Percentiles rank a stretch among this genome's conserved stretches.
Conservation (phyloP, 2,113 vertebrate genomes). For the Halcyon malimbica region DNA sequence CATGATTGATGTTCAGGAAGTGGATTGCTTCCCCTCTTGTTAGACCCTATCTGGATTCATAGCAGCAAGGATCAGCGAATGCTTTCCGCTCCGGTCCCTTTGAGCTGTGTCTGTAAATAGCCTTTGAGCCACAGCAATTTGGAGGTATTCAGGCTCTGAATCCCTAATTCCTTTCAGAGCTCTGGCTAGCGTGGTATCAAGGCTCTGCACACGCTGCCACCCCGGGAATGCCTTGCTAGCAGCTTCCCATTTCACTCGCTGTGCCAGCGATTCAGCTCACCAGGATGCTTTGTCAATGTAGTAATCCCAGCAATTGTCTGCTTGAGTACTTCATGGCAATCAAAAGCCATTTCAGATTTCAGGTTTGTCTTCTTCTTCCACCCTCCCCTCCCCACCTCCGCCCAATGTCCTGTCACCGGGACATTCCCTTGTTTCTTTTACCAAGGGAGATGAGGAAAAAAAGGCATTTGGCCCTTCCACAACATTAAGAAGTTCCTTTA, state of each 20-base stretch:
- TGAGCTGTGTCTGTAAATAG: constrained; percentile 48
- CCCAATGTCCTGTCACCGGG: constrained; percentile 6
- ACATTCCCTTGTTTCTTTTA: constrained; percentile 24
- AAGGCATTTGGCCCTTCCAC: constrained; percentile 1
- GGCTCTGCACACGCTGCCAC: constrained; percentile 60
- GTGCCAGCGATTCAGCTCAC: constrained; percentile 67
- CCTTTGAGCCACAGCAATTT: constrained; percentile 53
- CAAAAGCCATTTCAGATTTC: constrained; percentile 63
- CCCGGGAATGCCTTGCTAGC: constrained; percentile 63
- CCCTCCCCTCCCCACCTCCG: background rate
- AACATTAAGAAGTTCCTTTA: background rate
- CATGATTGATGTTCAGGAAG: constrained; percentile 64
- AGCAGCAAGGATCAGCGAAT: constrained; percentile 49
- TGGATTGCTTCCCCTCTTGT: constrained; percentile 65
- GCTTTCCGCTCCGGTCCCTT: constrained; percentile 36
- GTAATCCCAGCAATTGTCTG: constrained; percentile 63
- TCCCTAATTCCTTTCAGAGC: constrained; percentile 54
- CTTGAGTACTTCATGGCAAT: constrained; percentile 49
- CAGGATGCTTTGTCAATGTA: constrained; percentile 63
- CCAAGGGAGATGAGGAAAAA: background rate
- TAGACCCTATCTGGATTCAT: constrained; percentile 56
- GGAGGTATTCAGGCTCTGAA: constrained; percentile 60
- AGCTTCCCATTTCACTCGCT: constrained; percentile 45
- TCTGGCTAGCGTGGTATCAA: constrained; percentile 5
- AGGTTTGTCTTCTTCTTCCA: constrained; percentile 54